These are phyloP conservation scores for Darevskia mixta DNA, from an alignment of 2,797 vertebrate genomes.

Conservation along the genomic window DNA sequence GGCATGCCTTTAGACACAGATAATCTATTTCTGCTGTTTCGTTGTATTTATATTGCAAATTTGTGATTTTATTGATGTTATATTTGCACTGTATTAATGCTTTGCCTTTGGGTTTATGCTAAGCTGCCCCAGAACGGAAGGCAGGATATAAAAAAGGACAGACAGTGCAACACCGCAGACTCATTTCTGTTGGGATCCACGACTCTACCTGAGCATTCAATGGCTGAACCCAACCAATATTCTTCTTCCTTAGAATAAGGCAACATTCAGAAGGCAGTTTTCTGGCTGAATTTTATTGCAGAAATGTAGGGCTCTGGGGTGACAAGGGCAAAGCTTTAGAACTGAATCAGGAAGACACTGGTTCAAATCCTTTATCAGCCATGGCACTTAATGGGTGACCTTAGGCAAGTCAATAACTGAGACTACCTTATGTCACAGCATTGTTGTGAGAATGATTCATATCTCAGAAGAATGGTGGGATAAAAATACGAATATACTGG, in stretches of 20 bases:
- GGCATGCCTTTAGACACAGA: neutral
- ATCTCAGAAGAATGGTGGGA: neutral
- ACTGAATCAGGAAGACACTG: neutral
- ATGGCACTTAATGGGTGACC: neutral
- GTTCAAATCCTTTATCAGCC: neutral
- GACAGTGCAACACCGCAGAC: neutral
- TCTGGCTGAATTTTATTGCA: neutral
- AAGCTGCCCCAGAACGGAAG: too few relatives aligned
- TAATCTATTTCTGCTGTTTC: too few relatives aligned
- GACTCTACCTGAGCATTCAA: neutral
- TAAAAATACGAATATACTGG: neutral
- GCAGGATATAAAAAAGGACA: neutral
- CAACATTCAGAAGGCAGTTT: neutral
- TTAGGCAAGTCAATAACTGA: neutral
- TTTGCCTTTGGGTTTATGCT: too few relatives aligned
- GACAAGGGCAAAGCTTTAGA: neutral
- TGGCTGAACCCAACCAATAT: neutral
- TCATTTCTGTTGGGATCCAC: neutral
- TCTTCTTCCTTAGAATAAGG: neutral
- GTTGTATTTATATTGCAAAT: too few relatives aligned
- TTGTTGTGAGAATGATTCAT: neutral
- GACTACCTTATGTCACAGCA: neutral
- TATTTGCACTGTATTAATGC: too few relatives aligned
- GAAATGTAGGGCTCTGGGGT: neutral
- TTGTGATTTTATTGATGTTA: too few relatives aligned